A percentile compares a stretch with the other conserved stretches of the same genome.
These are phyloP conservation scores for Acanthochromis polyacanthus DNA, from an alignment of 2,113 vertebrate species.

Conservation along the genomic window DNA sequence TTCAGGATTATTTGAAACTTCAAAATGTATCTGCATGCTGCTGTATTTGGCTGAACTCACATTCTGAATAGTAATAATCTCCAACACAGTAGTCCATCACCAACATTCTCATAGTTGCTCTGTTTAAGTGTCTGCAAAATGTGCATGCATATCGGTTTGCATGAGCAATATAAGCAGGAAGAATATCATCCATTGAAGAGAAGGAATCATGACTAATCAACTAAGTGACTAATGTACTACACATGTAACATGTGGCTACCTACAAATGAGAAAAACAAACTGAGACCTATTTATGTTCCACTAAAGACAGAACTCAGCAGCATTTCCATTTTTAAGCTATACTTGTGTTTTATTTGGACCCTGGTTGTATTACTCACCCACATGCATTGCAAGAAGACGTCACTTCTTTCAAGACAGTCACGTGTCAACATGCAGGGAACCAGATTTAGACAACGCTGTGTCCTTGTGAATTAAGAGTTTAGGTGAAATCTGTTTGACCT, in stretches of 20 bases:
- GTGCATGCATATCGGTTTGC: background rate
- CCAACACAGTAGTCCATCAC: background rate
- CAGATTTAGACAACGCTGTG: background rate
- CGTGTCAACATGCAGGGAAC: background rate
- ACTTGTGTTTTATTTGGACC: background rate
- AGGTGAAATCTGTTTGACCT: background rate
- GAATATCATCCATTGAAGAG: background rate
- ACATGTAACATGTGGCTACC: background rate
- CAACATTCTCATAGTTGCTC: background rate
- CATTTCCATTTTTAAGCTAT: too few species aligned
- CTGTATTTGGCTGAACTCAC: too few species aligned
- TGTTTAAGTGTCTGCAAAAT: background rate
- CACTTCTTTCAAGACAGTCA: background rate
- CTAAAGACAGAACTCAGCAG: too few species aligned
- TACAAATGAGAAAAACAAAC: background rate
- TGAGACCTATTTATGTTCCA: too few species aligned
- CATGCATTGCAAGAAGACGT: background rate
- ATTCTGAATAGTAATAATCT: too few species aligned
- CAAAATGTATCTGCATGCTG: too few species aligned
- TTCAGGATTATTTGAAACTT: too few species aligned
- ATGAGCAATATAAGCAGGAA: background rate
- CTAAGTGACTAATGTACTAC: background rate
- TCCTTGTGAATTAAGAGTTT: background rate
- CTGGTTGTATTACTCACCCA: too few species aligned
- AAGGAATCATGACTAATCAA: slow-evolving; percentile 14